Evolutionary conservation across 2,113 vertebrate species (phyloP), one percentile per base, ranked within the genome.

Genomic region (Carlito syrichta): DNA sequence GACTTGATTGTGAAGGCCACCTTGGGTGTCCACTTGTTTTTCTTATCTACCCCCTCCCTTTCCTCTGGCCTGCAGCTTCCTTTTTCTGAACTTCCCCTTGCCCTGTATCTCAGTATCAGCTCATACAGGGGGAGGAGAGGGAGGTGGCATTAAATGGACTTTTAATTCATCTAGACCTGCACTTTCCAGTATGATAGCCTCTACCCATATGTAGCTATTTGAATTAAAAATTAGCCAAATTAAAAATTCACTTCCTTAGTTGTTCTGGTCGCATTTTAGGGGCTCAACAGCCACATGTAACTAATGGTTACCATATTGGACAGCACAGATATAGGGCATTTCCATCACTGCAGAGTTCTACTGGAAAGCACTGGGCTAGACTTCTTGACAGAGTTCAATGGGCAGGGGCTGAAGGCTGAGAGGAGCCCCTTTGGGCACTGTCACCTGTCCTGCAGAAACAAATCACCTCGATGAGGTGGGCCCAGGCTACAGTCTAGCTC

Each of bases 331-430:
- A 1, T 4, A 8, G 35, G 19, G 19, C 74, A 27, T 9, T 14
- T 5, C 30, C 10, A 11, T 16, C 22, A 0, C 25, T 27, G n/a
- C 30, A 19, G 27, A 25, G 45, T 3, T 25, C 69, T 6, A 4
- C 0, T 4, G 48, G 58, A 3, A 13, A n/a, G 8, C 0, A 0
- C 25, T 3, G 11, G 35, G 56, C 22, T 32, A 10, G 23, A 1
- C 32, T 27, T 19, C 25, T 63, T 23, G 4, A 54, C 12, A 16
- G 35, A 38, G 60, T 30, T 56, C 60, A 48, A 6, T 0, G n/a
- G 30, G 50, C 66, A 86, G 52, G 50, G n/a, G 2, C 35, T 27
- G 68, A 50, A 62, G 54, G 32, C 74, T 32, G 25, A 52, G 16
- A 66, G 23, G 32, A 45, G 48, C 19, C 19, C 43, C 19, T 54